Percentiles rank a stretch among this genome's conserved stretches.
phyloP scores from a whole-genome alignment of 2,888 invertebrate species.

The Dichetophora obliterata region DNA sequence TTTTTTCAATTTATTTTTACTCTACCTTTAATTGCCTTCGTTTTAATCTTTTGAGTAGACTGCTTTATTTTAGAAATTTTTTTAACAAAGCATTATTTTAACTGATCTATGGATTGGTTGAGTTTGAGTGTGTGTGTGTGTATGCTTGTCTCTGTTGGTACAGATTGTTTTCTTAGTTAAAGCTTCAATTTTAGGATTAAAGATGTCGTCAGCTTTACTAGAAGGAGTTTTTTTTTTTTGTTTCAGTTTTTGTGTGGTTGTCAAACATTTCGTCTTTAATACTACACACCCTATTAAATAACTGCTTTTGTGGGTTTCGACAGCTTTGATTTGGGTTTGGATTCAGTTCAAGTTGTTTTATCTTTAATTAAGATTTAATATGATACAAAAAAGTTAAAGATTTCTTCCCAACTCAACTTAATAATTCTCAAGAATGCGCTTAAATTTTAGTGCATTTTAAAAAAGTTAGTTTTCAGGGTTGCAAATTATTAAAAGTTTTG shows the following conservation, averaged over 20 bases:
- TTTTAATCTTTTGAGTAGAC: conserved; percentile 22
- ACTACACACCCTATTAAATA: conserved; percentile 9
- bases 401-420: neutral
- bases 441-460: no score
- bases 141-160: conserved; percentile 26
- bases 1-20: neutral
- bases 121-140: conserved; percentile 17
- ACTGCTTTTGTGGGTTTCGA: conserved; percentile 1
- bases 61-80: neutral
- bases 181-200: conserved; percentile 45
- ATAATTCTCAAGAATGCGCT: neutral
- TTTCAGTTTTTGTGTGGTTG: neutral
- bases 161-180: conserved; percentile 14
- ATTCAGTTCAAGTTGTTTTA: neutral
- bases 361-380: neutral
- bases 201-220: conserved; percentile 41
- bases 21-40: conserved; percentile 18
- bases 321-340: conserved; percentile 20
- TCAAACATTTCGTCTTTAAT: neutral
- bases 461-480: no score
- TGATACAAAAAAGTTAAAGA: neutral
- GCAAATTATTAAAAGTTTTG: no score
- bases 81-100: neutral
- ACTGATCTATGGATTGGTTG: neutral
- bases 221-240: neutral